Percentiles rank a stretch among this genome's conserved stretches.
Evolutionary conservation across 2,113 vertebrate species (phyloP).

Genomic region (Plotosus lineatus): DNA sequence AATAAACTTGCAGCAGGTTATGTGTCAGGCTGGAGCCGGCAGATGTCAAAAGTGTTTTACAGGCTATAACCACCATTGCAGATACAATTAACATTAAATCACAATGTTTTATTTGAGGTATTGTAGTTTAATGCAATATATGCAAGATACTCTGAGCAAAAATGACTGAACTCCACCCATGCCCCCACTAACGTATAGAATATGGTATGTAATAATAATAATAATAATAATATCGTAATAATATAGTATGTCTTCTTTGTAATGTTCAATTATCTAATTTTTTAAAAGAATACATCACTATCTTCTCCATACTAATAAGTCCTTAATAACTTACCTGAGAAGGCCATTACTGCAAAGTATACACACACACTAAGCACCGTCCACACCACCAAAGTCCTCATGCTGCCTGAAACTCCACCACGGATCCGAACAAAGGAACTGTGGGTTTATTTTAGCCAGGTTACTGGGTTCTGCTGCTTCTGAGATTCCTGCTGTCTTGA

Average conservation of each 20-base stretch:
- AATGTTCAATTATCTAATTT: not conserved
- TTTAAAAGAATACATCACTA: not conserved
- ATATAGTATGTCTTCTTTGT: too few species aligned
- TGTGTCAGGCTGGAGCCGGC: not conserved
- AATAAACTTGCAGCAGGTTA: not conserved
- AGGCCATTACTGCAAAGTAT: conserved; percentile 9
- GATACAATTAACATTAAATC: not conserved
- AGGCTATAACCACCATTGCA: not conserved
- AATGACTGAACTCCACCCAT: not conserved
- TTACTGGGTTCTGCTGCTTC: conserved; percentile 21
- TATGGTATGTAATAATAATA: too few species aligned
- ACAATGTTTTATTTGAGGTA: not conserved
- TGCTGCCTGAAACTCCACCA: conserved; percentile 5
- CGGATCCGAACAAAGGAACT: not conserved
- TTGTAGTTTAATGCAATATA: not conserved
- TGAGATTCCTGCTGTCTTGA: conserved; percentile 19
- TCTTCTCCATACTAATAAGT: not conserved
- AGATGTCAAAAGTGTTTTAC: not conserved
- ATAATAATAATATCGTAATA: too few species aligned
- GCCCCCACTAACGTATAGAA: too few species aligned
- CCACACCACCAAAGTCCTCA: conserved; percentile 47
- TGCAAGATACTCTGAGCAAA: not conserved
- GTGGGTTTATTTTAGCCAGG: conserved; percentile 12
- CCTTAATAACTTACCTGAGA: conserved; percentile 46
- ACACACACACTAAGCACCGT: conserved; percentile 38